Base-by-base conservation (phyloP, 1,140 invertebrate species). In the Venturia canescens region DNA sequence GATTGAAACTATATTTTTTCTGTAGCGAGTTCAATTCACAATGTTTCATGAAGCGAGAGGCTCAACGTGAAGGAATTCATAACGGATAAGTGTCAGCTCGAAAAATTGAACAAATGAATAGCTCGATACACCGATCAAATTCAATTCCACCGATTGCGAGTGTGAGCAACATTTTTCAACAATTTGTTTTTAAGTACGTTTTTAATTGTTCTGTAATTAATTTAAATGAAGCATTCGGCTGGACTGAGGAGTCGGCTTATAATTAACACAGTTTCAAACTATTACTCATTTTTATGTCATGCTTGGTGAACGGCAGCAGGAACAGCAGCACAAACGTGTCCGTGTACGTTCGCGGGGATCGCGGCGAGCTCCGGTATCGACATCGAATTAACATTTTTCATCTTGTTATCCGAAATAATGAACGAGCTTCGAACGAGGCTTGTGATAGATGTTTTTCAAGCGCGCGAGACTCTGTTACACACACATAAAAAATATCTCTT, bases 351-450 rank as follows among this genome's bases (percentile, higher is more conserved):
- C 16, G 23, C n/a, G n/a, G n/a, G 71, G 9, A 53, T 53, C 50
- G 11, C 38, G 38, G 6, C 38, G 50, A 44, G 38, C 38, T 44
- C 38, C 38, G 44, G 29, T 26, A 79, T 82, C 53, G 67, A 77
- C 81, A 74, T 83, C 34, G 75, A 86, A 86, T 84, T 84, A 84
- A 84, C 86, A 88, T 88, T 87, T 89, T 89, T 86, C 87, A 87
- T 86, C 87, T 87, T 80, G 87, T 90, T 90, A 87, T 83, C 84
- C 79, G 75, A 84, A 87, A 88, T 90, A 91, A 89, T 87, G 87
- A 89, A 87, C 83, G 87, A 84, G 79, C 83, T 86, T 88, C 86
- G 90, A 91, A 91, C 87, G 87, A 90, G 89, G 81, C 83, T 86
- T 86, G 75, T 77, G 87, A 88, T 88, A 87, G 85, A 88, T 88